Evolutionary conservation across 1,140 invertebrate genomes (phyloP), one percentile per base, ranked within the genome.

Genomic region (Diuraphis noxia): DNA sequence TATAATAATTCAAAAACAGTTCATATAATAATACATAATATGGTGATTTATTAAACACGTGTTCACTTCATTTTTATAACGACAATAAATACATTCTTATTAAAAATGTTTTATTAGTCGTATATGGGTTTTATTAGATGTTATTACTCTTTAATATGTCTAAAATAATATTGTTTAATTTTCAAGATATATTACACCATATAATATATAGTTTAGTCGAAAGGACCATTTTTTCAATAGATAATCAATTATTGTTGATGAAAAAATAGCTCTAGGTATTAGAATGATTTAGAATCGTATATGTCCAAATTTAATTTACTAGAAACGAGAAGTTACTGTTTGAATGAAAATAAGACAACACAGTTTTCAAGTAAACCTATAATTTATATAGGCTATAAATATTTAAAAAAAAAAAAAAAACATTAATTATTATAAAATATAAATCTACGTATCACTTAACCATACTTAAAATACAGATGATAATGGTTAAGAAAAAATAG

Each of bases 381-480:
- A n/a, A n/a, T n/a, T 52, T 25, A 46, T 17, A 46, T 1, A 46
- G 1, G 13, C 19, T 49, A 30, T 63, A 30, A 30, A 63, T 30
- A 30, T 56, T 30, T 30, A 4, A 30, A 52, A 63, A 63, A 30
- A 25, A 30, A 63, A 21, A 49, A n/a, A n/a, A n/a, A n/a, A n/a
- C n/a, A n/a, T n/a, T n/a, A n/a, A 30, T 30, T 4, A 63, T 63
- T 13, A n/a, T 63, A 10, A n/a, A 13, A 30, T 13, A 63, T 30
- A 56, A 0, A 0, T 30, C 0, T 5, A 4, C 9, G 2, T 56
- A 23, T 21, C 19, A 49, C 19, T 4, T 17, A 3, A n/a, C 0
- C 56, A 30, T 56, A 30, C 52, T 5, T n/a, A 63, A n/a, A 13
- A 13, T 49, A 63, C 30, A 2, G 4, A 63, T 63, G 4, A 63